Conservation (phyloP, 2,888 invertebrate species). For the Keiferia lycopersicella region DNA sequence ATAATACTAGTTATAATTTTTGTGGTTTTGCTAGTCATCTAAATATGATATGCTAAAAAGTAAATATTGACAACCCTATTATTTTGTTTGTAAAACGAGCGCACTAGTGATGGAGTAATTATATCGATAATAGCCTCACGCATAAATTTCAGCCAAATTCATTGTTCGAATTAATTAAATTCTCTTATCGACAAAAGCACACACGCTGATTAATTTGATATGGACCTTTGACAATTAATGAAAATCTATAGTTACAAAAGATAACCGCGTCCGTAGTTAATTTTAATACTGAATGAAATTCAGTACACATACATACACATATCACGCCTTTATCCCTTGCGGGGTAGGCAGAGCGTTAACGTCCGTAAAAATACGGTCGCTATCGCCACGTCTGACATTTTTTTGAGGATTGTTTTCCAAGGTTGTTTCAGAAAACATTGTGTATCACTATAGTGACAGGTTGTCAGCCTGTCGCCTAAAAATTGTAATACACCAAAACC, state of each 20-base stretch:
- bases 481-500: too few relatives aligned
- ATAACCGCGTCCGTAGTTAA: neutral
- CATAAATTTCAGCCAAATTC: slow-evolving; percentile 14
- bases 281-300: neutral
- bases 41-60: neutral
- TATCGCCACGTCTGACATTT: too few relatives aligned
- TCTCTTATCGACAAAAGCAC: slow-evolving; percentile 18
- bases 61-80: slow-evolving; percentile 13
- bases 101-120: slow-evolving; percentile 43
- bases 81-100: slow-evolving; percentile 37
- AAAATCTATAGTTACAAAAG: neutral
- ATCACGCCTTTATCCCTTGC: too few relatives aligned
- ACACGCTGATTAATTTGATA: slow-evolving; percentile 13
- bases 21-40: neutral
- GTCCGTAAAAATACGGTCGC: too few relatives aligned
- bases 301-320: too few relatives aligned
- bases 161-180: slow-evolving; percentile 17
- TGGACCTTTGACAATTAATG: neutral
- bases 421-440: too few relatives aligned
- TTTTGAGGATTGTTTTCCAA: too few relatives aligned
- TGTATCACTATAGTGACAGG: too few relatives aligned
- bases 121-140: slow-evolving; percentile 18
- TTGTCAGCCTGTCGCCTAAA: too few relatives aligned
- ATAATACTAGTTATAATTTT: too few relatives aligned
- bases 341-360: too few relatives aligned